These are phyloP conservation scores for Glossophaga mutica DNA, from an alignment of 2,797 vertebrate genomes.

Conservation along the genomic window DNA sequence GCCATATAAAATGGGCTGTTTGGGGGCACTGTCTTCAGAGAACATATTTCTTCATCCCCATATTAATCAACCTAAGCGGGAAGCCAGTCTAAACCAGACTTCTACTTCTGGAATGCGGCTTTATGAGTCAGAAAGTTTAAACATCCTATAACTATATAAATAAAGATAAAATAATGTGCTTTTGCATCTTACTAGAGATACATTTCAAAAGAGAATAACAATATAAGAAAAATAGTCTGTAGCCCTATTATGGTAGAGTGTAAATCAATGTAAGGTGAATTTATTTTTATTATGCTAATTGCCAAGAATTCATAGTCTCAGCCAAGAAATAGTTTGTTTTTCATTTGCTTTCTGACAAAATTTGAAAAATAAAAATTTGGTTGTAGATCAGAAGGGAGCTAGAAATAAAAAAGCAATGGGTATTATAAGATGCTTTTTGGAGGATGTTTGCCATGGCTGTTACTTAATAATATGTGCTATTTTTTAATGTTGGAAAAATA, in stretches of 20 bases:
- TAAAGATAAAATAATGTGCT: slow-evolving; percentile 58
- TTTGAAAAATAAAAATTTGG: slow-evolving; percentile 67
- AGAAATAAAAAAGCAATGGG: slow-evolving; percentile 63
- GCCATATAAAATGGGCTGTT: background rate
- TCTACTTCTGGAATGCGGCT: slow-evolving; percentile 44
- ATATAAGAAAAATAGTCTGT: slow-evolving; percentile 67
- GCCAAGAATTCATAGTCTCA: slow-evolving; percentile 78
- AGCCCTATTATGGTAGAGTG: slow-evolving; percentile 70
- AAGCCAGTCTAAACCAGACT: background rate
- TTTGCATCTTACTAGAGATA: slow-evolving; percentile 39
- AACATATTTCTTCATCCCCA: slow-evolving; percentile 5
- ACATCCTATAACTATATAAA: slow-evolving; percentile 46
- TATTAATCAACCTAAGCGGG: background rate
- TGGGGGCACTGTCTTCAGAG: background rate
- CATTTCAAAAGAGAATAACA: slow-evolving; percentile 52
- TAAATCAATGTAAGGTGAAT: slow-evolving; percentile 77
- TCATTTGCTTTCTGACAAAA: slow-evolving; percentile 75
- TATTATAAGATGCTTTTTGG: slow-evolving; percentile 64
- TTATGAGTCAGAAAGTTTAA: slow-evolving; percentile 42
- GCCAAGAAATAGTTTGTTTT: slow-evolving; percentile 79
- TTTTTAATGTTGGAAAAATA: slow-evolving; percentile 50
- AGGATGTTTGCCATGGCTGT: slow-evolving; percentile 34
- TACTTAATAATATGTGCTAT: slow-evolving; percentile 52
- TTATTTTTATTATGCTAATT: slow-evolving; percentile 82
- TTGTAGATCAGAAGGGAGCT: slow-evolving; percentile 60